A percentile compares a stretch with the other conserved stretches of the same genome.
These are phyloP conservation scores for Cryptocheilus praepositus DNA, from an alignment of 2,888 invertebrate species.

Conservation along the genomic window DNA sequence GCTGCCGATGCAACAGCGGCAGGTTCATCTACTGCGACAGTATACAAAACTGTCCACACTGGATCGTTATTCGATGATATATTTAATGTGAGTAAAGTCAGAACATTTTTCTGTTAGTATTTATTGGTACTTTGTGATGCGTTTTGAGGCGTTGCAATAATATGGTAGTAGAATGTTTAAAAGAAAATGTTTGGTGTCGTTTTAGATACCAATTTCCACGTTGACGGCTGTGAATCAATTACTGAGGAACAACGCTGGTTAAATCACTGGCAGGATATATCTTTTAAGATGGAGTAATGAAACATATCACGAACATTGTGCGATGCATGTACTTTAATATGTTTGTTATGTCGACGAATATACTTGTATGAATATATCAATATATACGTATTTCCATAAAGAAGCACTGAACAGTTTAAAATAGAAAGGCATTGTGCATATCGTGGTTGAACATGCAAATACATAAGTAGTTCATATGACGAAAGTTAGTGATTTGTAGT, in stretches of 20 bases:
- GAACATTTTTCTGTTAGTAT: background rate
- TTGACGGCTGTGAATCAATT: slow-evolving; percentile 81
- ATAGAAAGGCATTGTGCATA: too few species aligned
- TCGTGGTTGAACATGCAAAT: too few species aligned
- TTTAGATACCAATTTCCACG: slow-evolving; percentile 82
- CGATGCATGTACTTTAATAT: background rate
- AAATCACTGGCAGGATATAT: background rate
- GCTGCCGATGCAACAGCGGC: background rate
- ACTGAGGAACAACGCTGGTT: slow-evolving; percentile 76
- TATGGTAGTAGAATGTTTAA: background rate
- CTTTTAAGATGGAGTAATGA: too few species aligned
- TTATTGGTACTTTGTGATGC: background rate
- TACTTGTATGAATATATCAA: too few species aligned
- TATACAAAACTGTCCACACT: background rate
- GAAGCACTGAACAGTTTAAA: too few species aligned
- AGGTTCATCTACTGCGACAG: slow-evolving; percentile 2
- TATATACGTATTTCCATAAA: too few species aligned
- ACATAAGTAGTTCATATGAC: too few species aligned
- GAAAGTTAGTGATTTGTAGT: too few species aligned
- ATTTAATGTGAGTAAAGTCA: slow-evolving; percentile 79
- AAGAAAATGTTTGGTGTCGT: slow-evolving; percentile 13
- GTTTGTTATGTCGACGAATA: too few species aligned
- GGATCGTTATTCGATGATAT: slow-evolving; percentile 78
- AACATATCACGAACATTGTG: background rate
- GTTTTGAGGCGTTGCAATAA: background rate